Evolutionary conservation across 2,888 invertebrate genomes (phyloP).

Genomic region (Neria commutata): DNA sequence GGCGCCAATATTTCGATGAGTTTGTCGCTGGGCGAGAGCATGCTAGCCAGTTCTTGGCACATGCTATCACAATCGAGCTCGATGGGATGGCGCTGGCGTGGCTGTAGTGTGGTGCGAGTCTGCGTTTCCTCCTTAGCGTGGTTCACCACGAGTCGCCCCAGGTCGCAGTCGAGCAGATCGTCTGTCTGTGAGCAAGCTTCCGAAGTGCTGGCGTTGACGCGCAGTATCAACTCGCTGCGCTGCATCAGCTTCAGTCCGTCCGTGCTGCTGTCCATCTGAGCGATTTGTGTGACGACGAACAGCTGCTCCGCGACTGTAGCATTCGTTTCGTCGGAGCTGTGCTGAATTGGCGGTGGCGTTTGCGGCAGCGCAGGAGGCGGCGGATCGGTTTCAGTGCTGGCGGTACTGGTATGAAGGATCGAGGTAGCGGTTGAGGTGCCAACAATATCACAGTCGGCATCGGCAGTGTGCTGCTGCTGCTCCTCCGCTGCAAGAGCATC

Average conservation of each 20-base stretch:
- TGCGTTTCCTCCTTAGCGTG: conserved; percentile 43
- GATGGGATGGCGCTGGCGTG: conserved; percentile 71
- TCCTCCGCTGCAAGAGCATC: too few relatives aligned
- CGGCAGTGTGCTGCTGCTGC: too few relatives aligned
- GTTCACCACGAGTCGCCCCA: conserved; percentile 39
- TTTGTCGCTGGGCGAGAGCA: conserved; percentile 68
- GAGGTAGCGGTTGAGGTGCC: too few relatives aligned
- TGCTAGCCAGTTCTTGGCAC: conserved; percentile 69
- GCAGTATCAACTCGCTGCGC: conserved; percentile 69
- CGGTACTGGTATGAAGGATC: not conserved
- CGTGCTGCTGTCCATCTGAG: conserved; percentile 43
- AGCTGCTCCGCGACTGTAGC: too few relatives aligned
- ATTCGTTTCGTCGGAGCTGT: conserved; percentile 23
- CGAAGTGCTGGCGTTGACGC: conserved; percentile 68
- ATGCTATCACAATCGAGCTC: conserved; percentile 81
- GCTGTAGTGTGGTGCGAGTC: conserved; percentile 54
- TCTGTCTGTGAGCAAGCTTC: conserved; percentile 70
- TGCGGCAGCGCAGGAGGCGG: conserved; percentile 13
- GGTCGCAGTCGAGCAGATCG: conserved; percentile 56
- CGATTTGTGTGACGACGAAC: conserved; percentile 25
- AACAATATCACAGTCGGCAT: too few relatives aligned
- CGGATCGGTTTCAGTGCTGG: not conserved
- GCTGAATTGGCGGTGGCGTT: conserved; percentile 28
- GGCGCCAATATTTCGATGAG: conserved; percentile 67
- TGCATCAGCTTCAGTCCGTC: conserved; percentile 67